Evolutionary conservation across 2,797 vertebrate genomes (phyloP).

Genomic region (Falco naumanni): DNA sequence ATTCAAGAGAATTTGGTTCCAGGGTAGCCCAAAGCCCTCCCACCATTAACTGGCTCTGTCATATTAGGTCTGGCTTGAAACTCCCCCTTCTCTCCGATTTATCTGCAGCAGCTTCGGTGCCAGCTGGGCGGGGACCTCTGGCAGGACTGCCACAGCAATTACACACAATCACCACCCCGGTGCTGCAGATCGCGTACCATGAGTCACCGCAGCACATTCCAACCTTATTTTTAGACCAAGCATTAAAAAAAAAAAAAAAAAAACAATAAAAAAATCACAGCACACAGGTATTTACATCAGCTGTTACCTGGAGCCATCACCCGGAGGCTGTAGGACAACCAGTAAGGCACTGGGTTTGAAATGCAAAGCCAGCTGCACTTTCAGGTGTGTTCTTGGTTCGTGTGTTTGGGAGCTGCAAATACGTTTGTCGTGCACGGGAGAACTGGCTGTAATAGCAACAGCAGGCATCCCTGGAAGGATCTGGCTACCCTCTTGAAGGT

Average conservation of each 20-base stretch:
- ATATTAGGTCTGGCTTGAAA: neutral
- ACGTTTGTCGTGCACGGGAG: fast-evolving
- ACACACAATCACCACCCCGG: neutral
- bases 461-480: neutral
- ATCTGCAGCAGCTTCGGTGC: neutral
- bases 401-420: fast-evolving
- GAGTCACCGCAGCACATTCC: neutral
- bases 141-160: neutral
- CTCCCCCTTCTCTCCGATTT: neutral
- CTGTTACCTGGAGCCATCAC: neutral
- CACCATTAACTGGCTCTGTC: fast-evolving
- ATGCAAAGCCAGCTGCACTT: neutral
- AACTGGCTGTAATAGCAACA: neutral
- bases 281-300: neutral
- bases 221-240: neutral
- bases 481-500: neutral
- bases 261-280: neutral
- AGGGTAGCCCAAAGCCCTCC: neutral
- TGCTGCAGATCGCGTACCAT: neutral
- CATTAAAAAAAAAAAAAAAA: neutral
- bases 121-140: neutral
- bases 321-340: neutral
- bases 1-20: neutral
- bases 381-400: neutral
- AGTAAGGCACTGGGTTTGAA: neutral